Evolutionary conservation across 1,140 invertebrate genomes (phyloP).

Genomic region (Dreissena polymorpha): DNA sequence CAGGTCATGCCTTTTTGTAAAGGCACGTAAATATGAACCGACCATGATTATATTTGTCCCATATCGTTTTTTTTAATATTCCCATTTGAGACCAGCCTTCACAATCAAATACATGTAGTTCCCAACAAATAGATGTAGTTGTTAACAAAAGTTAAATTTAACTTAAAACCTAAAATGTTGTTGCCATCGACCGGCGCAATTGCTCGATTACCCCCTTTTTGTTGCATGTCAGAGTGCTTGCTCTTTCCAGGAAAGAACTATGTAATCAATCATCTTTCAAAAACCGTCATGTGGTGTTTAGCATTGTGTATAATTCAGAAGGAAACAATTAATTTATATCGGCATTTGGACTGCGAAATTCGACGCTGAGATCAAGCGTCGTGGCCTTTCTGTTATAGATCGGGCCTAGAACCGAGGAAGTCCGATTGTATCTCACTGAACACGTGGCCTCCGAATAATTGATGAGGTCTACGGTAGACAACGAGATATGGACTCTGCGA

Average conservation of each 20-base stretch:
- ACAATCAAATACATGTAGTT: no score
- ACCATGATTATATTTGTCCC: no score
- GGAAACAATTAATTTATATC: slow-evolving; percentile 8
- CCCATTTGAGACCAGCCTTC: no score
- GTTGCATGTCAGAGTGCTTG: neutral
- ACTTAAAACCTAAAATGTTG: no score
- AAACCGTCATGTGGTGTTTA: neutral
- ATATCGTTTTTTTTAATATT: no score
- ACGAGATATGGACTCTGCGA: no score
- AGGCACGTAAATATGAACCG: no score
- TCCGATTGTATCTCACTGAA: neutral
- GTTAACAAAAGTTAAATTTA: no score
- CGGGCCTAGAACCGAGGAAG: neutral
- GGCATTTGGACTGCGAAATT: slow-evolving; percentile 4
- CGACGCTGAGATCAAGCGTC: neutral
- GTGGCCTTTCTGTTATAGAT: neutral
- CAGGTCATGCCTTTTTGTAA: no score
- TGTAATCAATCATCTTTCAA: slow-evolving; percentile 1
- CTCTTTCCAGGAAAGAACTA: neutral
- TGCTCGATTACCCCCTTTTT: no score
- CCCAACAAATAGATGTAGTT: no score
- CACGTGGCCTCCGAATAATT: neutral
- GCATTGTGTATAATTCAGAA: slow-evolving; percentile 2
- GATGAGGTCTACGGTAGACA: neutral
- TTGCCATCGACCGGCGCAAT: no score